phyloP scores from a whole-genome alignment of 2,888 invertebrate species.

The Nyleta sp. region DNA sequence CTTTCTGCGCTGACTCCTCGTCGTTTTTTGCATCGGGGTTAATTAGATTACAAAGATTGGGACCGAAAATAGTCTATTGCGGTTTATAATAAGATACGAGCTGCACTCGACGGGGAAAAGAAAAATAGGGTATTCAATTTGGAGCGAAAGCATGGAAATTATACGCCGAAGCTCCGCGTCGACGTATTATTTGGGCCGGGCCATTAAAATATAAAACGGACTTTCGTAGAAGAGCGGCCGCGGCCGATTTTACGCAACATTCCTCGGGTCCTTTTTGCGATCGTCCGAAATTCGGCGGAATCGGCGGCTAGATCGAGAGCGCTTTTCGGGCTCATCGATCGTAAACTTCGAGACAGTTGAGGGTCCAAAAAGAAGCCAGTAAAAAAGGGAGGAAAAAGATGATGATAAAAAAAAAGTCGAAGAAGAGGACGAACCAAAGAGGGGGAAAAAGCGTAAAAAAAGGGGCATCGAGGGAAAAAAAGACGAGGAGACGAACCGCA shows the following conservation, averaged over 20 bases:
- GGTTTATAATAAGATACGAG: constrained; percentile 18
- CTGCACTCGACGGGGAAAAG: background rate
- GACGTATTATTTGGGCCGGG: constrained; percentile 41
- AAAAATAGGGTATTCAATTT: constrained; percentile 29
- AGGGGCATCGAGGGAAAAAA: constrained; percentile 12
- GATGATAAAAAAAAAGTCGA: background rate
- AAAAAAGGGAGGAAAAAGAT: constrained; percentile 15
- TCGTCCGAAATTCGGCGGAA: constrained; percentile 39
- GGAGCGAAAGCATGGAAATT: constrained; percentile 46
- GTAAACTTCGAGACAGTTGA: constrained; percentile 57
- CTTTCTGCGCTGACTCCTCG: background rate
- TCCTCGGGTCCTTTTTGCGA: constrained; percentile 50
- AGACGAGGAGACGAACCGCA: constrained; percentile 45
- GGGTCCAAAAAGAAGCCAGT: constrained; percentile 43
- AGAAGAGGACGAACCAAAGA: constrained; percentile 1
- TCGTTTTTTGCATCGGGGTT: constrained; percentile 4
- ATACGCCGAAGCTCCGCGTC: constrained; percentile 36
- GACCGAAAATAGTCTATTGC: constrained; percentile 10
- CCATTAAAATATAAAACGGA: constrained; percentile 58
- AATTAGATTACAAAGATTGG: constrained; percentile 18
- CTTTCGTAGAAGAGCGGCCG: constrained; percentile 46
- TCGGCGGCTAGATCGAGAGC: constrained; percentile 52
- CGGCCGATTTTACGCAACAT: constrained; percentile 51
- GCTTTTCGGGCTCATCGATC: constrained; percentile 58
- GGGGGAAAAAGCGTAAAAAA: constrained; percentile 26